A percentile compares a stretch with the other conserved stretches of the same genome.
These are phyloP conservation scores for Hystrix brachyura DNA, from an alignment of 2,113 vertebrate genomes.

Conservation along the genomic window DNA sequence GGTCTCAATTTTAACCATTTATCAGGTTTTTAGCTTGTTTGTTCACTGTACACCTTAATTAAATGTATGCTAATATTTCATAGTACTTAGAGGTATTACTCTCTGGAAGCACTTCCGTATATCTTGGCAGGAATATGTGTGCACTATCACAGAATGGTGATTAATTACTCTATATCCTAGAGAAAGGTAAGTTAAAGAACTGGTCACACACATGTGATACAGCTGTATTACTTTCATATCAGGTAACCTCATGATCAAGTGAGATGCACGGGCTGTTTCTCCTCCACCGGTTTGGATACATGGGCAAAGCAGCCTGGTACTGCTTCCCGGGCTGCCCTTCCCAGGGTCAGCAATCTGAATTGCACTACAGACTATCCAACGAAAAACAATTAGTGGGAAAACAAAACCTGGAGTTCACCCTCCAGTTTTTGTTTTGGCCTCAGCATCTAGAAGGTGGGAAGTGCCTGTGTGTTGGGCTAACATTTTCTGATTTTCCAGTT, in stretches of 20 bases:
- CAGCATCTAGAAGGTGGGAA: background rate
- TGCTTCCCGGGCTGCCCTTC: background rate
- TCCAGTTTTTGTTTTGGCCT: background rate
- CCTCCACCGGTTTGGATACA: background rate
- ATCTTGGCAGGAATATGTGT: constrained; percentile 75
- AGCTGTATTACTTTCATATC: constrained; percentile 82
- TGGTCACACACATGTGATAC: constrained; percentile 81
- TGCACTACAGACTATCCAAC: background rate
- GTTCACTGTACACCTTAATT: constrained; percentile 66
- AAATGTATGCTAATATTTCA: constrained; percentile 81
- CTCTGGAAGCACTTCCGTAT: constrained; percentile 70
- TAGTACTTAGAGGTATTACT: constrained; percentile 73
- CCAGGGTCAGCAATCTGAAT: background rate
- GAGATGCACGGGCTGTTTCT: background rate
- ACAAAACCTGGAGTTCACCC: background rate
- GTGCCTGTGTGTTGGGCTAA: background rate
- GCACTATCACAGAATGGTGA: constrained; percentile 81
- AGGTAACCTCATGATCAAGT: constrained; percentile 81
- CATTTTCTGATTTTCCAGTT: background rate
- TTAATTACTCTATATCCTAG: constrained; percentile 82
- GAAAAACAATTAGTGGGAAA: background rate
- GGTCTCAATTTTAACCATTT: constrained; percentile 77
- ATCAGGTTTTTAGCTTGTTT: constrained; percentile 47
- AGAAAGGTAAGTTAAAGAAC: constrained; percentile 83
- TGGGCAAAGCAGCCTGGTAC: background rate